Conservation (phyloP, 1,140 invertebrate species). For the Mylabris phalerata region DNA sequence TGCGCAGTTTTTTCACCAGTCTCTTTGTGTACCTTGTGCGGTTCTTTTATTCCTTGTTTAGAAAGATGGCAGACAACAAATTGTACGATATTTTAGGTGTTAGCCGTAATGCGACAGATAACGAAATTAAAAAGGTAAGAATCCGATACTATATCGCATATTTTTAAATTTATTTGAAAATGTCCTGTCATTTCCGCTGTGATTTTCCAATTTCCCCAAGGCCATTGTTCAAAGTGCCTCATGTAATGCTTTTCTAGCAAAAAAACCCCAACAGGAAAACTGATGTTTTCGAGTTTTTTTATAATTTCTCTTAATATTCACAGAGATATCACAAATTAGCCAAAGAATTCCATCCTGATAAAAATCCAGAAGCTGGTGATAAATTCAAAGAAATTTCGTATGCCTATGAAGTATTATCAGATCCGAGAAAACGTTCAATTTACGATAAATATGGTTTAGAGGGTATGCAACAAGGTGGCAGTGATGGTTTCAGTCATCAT, state of each 20-base stretch:
- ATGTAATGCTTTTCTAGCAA: not conserved
- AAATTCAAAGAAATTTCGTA: slow-evolving; percentile 86
- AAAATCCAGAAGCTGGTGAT: slow-evolving; percentile 75
- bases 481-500: slow-evolving; percentile 45
- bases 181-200: not conserved
- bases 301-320: not conserved
- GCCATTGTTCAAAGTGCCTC: not conserved
- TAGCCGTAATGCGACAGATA: slow-evolving; percentile 61
- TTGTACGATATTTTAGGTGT: slow-evolving; percentile 81
- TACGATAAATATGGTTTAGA: slow-evolving; percentile 76
- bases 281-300: not conserved
- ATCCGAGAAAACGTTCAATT: slow-evolving; percentile 58
- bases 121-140: slow-evolving; percentile 82
- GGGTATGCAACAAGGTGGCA: slow-evolving; percentile 65
- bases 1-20: slow-evolving; percentile 5
- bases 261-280: not conserved
- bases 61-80: slow-evolving; percentile 62
- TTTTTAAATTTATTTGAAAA: not conserved
- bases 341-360: slow-evolving; percentile 84
- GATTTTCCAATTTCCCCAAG: slow-evolving; percentile 2
- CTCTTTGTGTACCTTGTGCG: no score
- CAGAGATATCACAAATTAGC: slow-evolving; percentile 78
- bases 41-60: slow-evolving; percentile 37
- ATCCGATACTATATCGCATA: not conserved
- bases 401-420: slow-evolving; percentile 78